Evolutionary conservation across 2,113 vertebrate genomes (phyloP), one percentile per base, ranked within the genome.

Genomic region (Elanus axillaris): DNA sequence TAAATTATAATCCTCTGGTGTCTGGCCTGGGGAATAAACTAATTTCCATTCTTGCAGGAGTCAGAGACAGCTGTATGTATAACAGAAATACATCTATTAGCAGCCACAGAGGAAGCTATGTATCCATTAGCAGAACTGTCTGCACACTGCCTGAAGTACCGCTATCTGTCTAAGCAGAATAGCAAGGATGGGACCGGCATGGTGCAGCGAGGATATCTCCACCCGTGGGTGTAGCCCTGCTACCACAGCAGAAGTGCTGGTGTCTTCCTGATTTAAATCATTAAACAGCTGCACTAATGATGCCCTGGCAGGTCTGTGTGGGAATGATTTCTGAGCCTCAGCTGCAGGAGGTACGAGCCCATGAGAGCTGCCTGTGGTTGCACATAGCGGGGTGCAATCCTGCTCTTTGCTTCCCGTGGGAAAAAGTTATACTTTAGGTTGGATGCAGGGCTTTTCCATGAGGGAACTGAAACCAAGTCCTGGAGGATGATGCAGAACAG

Each of bases 81-180:
- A 75, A 56, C 45, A 89, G 40, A 60, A 90, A 66, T 42, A 6
- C 2, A 29, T 20, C 36, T 48, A 43, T 55, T 68, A 93, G 23
- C 73, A 71, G 77, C 15, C 40, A 6, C 25, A 50, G 79, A 66
- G 34, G 63, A 53, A 84, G 55, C 22, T 74, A 26, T 17, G 0
- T 48, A 12, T 50, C 50, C 52, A 1, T 25, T 19, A 63, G 38
- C 45, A 45, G 90, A 45, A 20, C 45, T 55, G 72, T 27, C 27
- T 47, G 34, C 55, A 7, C 0, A 0, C 31, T 72, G 31, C 36
- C 25, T 15, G 66, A 79, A 45, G 45, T 10, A 20, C 53, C 2
- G 1, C 7, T 7, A 38, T 19, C 17, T 2, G 0, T 8, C 31
- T 10, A 0, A 48, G 77, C 0, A 3, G 17, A 71, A 34, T 0